A percentile compares a stretch with the other conserved stretches of the same genome.
phyloP scores from a whole-genome alignment of 2,888 invertebrate species.

The Xylota segnis region DNA sequence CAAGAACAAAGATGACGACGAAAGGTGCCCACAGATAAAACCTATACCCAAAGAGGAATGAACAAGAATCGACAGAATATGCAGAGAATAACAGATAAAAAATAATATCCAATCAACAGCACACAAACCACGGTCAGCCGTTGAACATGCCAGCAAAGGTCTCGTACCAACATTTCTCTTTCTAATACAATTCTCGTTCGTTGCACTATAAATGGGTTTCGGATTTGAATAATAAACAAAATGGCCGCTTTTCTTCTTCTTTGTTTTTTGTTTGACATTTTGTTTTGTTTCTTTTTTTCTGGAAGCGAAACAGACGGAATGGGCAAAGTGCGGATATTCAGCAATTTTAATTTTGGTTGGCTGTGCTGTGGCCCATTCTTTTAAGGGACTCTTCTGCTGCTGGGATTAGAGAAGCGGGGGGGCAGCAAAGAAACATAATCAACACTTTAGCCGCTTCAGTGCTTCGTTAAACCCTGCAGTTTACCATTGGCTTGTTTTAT shows the following conservation, averaged over 20 bases:
- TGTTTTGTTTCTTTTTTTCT: slow-evolving; percentile 18
- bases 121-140: slow-evolving; percentile 37
- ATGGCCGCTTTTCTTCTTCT: slow-evolving; percentile 52
- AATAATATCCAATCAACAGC: slow-evolving; percentile 20
- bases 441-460: slow-evolving; percentile 35
- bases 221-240: slow-evolving; percentile 71
- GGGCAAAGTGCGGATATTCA: neutral
- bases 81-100: slow-evolving; percentile 39
- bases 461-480: slow-evolving; percentile 16
- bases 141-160: slow-evolving; percentile 28
- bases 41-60: slow-evolving; percentile 38
- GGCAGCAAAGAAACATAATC: slow-evolving; percentile 27
- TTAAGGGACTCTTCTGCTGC: slow-evolving; percentile 9
- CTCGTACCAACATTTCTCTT: slow-evolving; percentile 55
- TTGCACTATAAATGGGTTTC: slow-evolving; percentile 64
- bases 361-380: neutral
- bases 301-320: neutral
- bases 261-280: neutral
- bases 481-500: slow-evolving; percentile 12
- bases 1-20: slow-evolving; percentile 38
- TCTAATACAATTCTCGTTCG: slow-evolving; percentile 50
- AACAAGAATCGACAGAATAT: slow-evolving; percentile 53
- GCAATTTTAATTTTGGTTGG: neutral
- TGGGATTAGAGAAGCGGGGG: neutral
- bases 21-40: slow-evolving; percentile 18